phyloP scores from a whole-genome alignment of 1,140 invertebrate species.

The Hydropsyche tenuis region DNA sequence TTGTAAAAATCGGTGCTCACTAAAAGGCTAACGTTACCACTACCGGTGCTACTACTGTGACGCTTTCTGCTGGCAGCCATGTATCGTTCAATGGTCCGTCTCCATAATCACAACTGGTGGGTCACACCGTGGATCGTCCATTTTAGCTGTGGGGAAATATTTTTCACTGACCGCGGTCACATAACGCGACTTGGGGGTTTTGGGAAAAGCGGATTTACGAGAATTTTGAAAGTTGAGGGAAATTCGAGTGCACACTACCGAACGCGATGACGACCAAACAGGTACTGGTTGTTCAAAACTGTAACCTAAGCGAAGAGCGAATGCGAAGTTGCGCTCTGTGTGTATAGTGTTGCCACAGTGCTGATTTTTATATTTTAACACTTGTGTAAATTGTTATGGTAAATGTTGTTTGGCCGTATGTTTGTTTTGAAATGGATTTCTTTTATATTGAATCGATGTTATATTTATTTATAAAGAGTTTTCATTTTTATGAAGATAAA shows the following conservation, averaged over 20 bases:
- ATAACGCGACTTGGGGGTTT: not conserved
- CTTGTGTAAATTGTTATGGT: too few species aligned
- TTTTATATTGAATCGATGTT: too few species aligned
- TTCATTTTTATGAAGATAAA: too few species aligned
- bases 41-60: conserved; percentile 43
- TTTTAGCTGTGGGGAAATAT: too few species aligned
- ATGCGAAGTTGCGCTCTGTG: not conserved
- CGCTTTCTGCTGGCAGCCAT: conserved; percentile 44
- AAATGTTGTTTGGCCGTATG: too few species aligned
- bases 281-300: conserved; percentile 17
- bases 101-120: not conserved
- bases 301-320: not conserved
- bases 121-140: not conserved
- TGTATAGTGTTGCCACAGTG: not conserved
- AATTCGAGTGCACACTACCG: not conserved
- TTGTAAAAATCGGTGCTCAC: conserved; percentile 25
- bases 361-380: too few species aligned
- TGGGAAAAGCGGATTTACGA: not conserved
- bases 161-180: not conserved
- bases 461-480: too few species aligned
- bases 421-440: too few species aligned
- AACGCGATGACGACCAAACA: not conserved
- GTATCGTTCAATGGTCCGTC: conserved; percentile 29
- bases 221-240: not conserved
- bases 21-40: conserved; percentile 38